phyloP scores from a whole-genome alignment of 2,113 vertebrate species.

The Silurus asotus region DNA sequence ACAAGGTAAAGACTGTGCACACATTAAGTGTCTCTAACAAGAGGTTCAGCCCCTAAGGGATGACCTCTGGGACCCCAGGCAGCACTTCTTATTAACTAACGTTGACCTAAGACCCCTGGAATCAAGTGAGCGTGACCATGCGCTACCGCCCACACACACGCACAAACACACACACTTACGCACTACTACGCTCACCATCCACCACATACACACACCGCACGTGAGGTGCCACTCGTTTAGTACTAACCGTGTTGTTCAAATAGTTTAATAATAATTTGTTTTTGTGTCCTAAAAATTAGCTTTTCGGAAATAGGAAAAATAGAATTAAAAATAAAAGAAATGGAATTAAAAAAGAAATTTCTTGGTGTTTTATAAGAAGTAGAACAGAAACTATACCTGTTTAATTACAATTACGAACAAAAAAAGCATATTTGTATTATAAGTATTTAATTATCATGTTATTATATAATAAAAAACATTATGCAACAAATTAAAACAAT shows the following conservation, averaged over 20 bases:
- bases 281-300: neutral
- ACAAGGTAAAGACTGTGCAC: slow-evolving; percentile 91
- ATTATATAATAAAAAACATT: neutral
- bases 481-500: neutral
- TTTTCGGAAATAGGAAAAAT: neutral
- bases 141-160: slow-evolving; percentile 42
- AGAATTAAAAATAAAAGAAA: no score
- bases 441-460: neutral
- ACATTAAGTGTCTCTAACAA: slow-evolving; percentile 91
- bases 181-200: neutral
- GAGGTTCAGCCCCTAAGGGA: slow-evolving; percentile 81
- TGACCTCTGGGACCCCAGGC: slow-evolving; percentile 67
- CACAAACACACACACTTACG: neutral
- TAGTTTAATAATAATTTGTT: neutral
- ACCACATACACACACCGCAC: neutral
- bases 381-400: neutral
- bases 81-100: slow-evolving; percentile 71
- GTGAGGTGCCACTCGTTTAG: neutral
- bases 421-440: neutral
- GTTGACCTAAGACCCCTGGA: slow-evolving; percentile 68
- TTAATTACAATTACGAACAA: neutral
- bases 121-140: slow-evolving; percentile 62
- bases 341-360: neutral
- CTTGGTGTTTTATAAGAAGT: neutral
- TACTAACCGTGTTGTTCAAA: neutral